Evolutionary conservation across 1,140 invertebrate genomes (phyloP).

Genomic region (Drusus annulatus): DNA sequence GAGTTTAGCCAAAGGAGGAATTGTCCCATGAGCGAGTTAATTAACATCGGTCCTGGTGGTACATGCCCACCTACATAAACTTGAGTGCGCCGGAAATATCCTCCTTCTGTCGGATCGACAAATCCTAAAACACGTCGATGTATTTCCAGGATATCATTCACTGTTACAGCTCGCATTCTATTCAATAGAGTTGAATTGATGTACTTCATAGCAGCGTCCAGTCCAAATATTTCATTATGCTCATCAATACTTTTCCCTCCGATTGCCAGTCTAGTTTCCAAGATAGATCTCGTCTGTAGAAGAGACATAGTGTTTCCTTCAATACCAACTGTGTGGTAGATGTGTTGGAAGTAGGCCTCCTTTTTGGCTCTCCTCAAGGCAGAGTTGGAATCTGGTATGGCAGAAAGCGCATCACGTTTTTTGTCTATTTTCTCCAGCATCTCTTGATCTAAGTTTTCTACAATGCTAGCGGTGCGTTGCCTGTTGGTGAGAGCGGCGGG

Average conservation of each 20-base stretch:
- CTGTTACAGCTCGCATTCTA: conserved; percentile 79
- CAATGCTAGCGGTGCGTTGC: conserved; percentile 87
- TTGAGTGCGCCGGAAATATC: conserved; percentile 85
- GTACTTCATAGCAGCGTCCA: conserved; percentile 96
- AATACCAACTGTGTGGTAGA: conserved; percentile 97
- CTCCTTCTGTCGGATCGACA: conserved; percentile 92
- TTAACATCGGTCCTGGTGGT: conserved; percentile 87
- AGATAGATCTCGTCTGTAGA: conserved; percentile 91
- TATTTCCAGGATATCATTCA: conserved; percentile 93
- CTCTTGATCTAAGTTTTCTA: conserved; percentile 90
- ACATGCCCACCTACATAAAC: conserved; percentile 95
- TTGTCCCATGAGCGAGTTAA: conserved; percentile 87
- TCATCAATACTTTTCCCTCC: conserved; percentile 96
- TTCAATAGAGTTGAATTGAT: conserved; percentile 93
- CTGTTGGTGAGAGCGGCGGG: conserved; percentile 85
- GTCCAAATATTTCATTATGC: conserved; percentile 95
- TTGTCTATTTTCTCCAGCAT: conserved; percentile 87
- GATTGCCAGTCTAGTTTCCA: conserved; percentile 94
- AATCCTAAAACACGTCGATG: conserved; percentile 94
- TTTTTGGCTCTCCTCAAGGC: conserved; percentile 90
- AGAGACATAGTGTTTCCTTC: conserved; percentile 98
- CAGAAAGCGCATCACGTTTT: conserved; percentile 86
- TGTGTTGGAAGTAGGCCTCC: conserved; percentile 95
- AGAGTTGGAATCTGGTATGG: conserved; percentile 84
- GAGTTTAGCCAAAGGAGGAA: conserved; percentile 94